phyloP scores from a whole-genome alignment of 2,888 invertebrate species.

The Cataglyphis albicans region DNA sequence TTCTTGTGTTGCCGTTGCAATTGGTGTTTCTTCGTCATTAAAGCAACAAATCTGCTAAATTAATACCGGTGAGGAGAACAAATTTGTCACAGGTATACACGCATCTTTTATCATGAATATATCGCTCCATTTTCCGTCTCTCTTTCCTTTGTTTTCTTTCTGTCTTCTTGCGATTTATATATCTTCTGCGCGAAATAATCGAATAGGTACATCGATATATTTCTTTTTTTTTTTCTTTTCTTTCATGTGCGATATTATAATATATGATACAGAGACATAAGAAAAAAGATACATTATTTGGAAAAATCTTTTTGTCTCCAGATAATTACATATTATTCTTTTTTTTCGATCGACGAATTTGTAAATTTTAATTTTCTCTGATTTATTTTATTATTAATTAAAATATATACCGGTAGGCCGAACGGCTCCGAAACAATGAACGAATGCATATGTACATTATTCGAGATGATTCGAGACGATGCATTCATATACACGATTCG shows the following conservation, averaged over 20 bases:
- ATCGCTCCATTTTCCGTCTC: slow-evolving; percentile 5
- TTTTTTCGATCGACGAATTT: neutral
- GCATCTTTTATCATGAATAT: slow-evolving; percentile 8
- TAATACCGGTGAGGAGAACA: slow-evolving; percentile 65
- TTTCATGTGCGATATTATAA: neutral
- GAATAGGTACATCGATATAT: neutral
- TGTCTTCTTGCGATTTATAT: neutral
- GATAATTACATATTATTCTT: neutral
- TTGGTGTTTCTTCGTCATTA: slow-evolving; percentile 66
- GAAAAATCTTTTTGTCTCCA: neutral
- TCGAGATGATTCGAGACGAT: neutral
- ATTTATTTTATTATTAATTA: no score
- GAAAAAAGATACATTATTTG: neutral
- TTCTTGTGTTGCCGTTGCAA: slow-evolving; percentile 64
- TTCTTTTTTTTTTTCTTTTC: neutral
- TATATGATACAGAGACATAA: neutral
- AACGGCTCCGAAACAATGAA: neutral
- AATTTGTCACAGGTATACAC: slow-evolving; percentile 72
- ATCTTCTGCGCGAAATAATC: neutral
- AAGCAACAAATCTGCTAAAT: slow-evolving; percentile 61
- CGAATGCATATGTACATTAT: neutral
- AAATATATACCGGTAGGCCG: neutral
- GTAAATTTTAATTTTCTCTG: neutral
- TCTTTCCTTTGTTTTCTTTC: slow-evolving; percentile 32
- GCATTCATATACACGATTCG: neutral